phyloP scores from a whole-genome alignment of 2,797 vertebrate genomes.

The Acanthis flammea region DNA sequence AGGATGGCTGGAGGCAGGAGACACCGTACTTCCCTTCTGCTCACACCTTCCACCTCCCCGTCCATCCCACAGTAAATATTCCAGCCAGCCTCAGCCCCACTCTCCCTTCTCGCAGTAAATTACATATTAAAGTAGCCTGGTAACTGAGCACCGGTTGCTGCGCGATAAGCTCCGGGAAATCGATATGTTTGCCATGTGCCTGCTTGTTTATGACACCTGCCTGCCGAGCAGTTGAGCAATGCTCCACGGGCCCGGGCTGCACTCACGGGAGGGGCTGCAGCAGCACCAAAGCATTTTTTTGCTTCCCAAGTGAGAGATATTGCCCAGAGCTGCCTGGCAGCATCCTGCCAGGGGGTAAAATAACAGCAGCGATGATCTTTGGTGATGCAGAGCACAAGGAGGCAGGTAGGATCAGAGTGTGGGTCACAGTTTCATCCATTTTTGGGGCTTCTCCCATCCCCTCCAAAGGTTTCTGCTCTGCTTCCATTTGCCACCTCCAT shows the following conservation, averaged over 20 bases:
- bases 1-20: neutral
- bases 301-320: neutral
- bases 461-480: neutral
- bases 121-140: conserved; percentile 82
- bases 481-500: neutral
- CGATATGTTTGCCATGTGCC: conserved; percentile 81
- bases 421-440: neutral
- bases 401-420: neutral
- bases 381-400: accelerated
- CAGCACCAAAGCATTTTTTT: neutral
- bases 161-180: conserved; percentile 77
- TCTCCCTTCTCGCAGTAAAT: conserved; percentile 71
- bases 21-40: neutral
- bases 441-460: neutral
- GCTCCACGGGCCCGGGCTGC: conserved; percentile 55
- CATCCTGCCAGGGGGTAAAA: neutral
- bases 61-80: conserved; percentile 60
- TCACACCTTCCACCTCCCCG: neutral
- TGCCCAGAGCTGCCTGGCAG: neutral
- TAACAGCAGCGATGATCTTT: accelerated
- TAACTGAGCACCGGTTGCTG: conserved; percentile 80
- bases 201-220: conserved; percentile 82
- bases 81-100: conserved; percentile 40
- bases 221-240: conserved; percentile 73
- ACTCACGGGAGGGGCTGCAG: neutral